Conservation (phyloP, 1,140 invertebrate genomes). For the Trichonephila clavata region DNA sequence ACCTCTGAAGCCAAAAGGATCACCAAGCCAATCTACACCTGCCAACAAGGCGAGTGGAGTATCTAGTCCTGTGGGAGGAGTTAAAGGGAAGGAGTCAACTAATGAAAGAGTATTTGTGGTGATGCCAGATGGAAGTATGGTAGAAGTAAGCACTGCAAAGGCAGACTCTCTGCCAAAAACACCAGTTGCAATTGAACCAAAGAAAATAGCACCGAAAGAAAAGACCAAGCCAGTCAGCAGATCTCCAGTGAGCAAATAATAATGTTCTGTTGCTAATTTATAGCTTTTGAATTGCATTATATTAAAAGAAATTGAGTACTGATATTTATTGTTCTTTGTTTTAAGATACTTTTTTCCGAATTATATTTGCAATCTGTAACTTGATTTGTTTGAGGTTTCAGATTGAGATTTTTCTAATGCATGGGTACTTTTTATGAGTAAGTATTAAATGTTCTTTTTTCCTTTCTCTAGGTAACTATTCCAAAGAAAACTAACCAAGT, state of each 20-base stretch:
- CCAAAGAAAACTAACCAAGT: not conserved
- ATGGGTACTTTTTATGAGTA: not conserved
- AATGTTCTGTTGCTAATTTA: not conserved
- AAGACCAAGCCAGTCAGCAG: conserved; percentile 13
- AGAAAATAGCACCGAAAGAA: conserved; percentile 15
- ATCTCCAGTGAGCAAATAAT: not conserved
- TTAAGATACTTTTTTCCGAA: not conserved
- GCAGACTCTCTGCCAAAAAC: conserved; percentile 36
- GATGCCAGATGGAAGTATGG: conserved; percentile 77
- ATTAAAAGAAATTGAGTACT: not conserved
- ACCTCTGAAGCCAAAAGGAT: conserved; percentile 27
- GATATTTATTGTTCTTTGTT: not conserved
- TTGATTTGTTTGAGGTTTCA: too few relatives aligned
- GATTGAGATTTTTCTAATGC: not conserved
- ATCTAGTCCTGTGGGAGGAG: not conserved
- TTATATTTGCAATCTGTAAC: not conserved
- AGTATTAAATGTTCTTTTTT: not conserved
- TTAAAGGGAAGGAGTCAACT: not conserved
- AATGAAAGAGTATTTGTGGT: conserved; percentile 76
- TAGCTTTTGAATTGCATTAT: not conserved
- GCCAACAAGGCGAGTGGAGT: not conserved
- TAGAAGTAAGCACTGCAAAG: conserved; percentile 73
- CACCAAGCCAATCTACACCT: not conserved
- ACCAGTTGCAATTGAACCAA: not conserved
- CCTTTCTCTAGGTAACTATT: not conserved